Percentiles rank a stretch among this genome's conserved stretches.
phyloP scores from a whole-genome alignment of 2,888 invertebrate species.

The Agonopterix heracliana region DNA sequence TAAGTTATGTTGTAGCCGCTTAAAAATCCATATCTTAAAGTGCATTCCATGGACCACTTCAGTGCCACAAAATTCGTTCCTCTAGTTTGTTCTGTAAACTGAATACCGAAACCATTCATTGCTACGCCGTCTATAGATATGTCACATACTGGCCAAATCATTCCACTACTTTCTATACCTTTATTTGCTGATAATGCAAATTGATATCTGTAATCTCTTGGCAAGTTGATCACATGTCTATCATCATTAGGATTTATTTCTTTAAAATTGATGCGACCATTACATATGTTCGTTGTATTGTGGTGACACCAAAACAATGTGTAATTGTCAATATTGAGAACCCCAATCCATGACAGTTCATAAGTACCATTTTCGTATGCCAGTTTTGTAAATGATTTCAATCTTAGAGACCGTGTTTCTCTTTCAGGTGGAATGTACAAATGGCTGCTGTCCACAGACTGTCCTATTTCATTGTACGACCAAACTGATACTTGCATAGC shows the following conservation, averaged over 20 bases:
- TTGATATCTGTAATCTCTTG: slow-evolving; percentile 78
- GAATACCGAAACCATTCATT: slow-evolving; percentile 74
- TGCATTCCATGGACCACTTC: slow-evolving; percentile 86
- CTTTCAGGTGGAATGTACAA: slow-evolving; percentile 77
- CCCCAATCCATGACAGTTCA: slow-evolving; percentile 84
- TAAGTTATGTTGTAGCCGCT: slow-evolving; percentile 85
- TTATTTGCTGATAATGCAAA: slow-evolving; percentile 91
- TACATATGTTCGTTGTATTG: slow-evolving; percentile 69
- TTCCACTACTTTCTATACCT: slow-evolving; percentile 82
- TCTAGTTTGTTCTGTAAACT: slow-evolving; percentile 41
- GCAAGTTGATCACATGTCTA: slow-evolving; percentile 78
- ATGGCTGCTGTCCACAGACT: slow-evolving; percentile 71
- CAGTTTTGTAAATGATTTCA: slow-evolving; percentile 81
- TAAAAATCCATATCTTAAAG: slow-evolving; percentile 82
- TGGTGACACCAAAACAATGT: slow-evolving; percentile 88
- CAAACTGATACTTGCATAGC: slow-evolving; percentile 73
- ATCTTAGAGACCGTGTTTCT: slow-evolving; percentile 59
- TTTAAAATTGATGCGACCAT: slow-evolving; percentile 66
- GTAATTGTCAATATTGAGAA: slow-evolving; percentile 77
- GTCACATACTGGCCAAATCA: slow-evolving; percentile 88
- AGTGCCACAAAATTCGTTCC: slow-evolving; percentile 67
- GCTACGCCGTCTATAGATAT: slow-evolving; percentile 61
- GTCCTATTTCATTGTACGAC: slow-evolving; percentile 78
- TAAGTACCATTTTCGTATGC: slow-evolving; percentile 83
- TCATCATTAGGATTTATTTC: slow-evolving; percentile 44